phyloP scores from a whole-genome alignment of 2,797 vertebrate genomes.

The Neosalanx taihuensis region DNA sequence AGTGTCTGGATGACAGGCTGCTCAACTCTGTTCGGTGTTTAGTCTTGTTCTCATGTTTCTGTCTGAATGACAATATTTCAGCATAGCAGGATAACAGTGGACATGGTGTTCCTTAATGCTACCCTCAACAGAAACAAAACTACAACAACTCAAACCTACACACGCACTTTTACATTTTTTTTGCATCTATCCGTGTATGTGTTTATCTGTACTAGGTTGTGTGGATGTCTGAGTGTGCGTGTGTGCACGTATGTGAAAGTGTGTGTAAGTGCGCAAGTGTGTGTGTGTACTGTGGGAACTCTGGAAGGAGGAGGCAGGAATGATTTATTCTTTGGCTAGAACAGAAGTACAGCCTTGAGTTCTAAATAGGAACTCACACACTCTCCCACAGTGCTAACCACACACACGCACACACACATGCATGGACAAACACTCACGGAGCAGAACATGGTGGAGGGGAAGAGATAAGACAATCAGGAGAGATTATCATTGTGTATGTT shows the following conservation, averaged over 20 bases:
- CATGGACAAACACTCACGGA: slow-evolving; percentile 16
- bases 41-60: slow-evolving; percentile 9
- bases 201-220: not conserved
- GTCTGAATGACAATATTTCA: not conserved
- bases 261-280: not conserved
- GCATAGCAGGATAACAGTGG: not conserved
- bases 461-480: not conserved
- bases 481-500: not conserved
- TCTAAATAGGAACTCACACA: slow-evolving; percentile 42
- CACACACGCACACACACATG: slow-evolving; percentile 9
- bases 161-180: not conserved
- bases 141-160: not conserved
- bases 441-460: not conserved
- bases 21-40: not conserved
- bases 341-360: slow-evolving; percentile 60
- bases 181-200: not conserved
- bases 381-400: slow-evolving; percentile 3
- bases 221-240: not conserved
- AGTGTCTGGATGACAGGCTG: not conserved
- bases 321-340: slow-evolving; percentile 52
- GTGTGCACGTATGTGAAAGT: not conserved
- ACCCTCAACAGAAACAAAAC: slow-evolving; percentile 8
- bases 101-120: slow-evolving; percentile 11
- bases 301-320: slow-evolving; percentile 28
- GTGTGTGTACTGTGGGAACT: slow-evolving; percentile 34